Base-by-base conservation (phyloP, 2,888 invertebrate genomes). In the Meiosimyza decipiens region DNA sequence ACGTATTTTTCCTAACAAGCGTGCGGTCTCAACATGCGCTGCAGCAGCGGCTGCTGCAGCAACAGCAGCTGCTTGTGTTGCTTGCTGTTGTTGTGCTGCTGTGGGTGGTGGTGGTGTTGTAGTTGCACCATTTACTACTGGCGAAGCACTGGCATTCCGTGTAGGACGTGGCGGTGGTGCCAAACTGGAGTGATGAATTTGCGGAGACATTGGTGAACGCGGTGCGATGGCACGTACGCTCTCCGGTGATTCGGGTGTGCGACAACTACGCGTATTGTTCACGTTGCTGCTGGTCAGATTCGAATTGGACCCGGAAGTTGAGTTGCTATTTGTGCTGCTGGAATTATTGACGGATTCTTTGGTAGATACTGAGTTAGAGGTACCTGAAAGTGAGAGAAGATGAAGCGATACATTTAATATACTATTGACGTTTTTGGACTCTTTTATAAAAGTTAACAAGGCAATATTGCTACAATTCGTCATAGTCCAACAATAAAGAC, bases 1-100 rank as follows among this genome's bases (percentile, higher is more conserved):
- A 80, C 95, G 93, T 80, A 97, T 83, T 80, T 87, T 87, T 59
- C 83, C 79, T 67, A 87, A 78, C 49, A 86, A 80, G 18, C 86
- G 83, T 33, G 86, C 83, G 76, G 87, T 86, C 54, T 87, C 87
- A 16, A 85, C 82, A 72, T 86, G 87, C 54, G 86, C 82, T 2
- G 86, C 82, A 3, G 84, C 82, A 4, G 82, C 81, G 22, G 83
- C 82, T 7, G 83, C 84, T 1, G 83, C 79, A 55, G 81, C 80
- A 65, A 80, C 84, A 12, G 83, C 80, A 0, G 81, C 79, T 77
- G 78, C 52, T 79, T 75, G 70, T 82, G 83, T 18, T 82, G 82
- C 1, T 82, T 82, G 62, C 78, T 79, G 77, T 78, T 78, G 76
- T 82, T 76, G 76, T 13, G 40, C 66, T 28, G 18, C 62, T 63